Evolutionary conservation across 2,888 invertebrate species (phyloP).

Genomic region (Dromius quadrimaculatus): DNA sequence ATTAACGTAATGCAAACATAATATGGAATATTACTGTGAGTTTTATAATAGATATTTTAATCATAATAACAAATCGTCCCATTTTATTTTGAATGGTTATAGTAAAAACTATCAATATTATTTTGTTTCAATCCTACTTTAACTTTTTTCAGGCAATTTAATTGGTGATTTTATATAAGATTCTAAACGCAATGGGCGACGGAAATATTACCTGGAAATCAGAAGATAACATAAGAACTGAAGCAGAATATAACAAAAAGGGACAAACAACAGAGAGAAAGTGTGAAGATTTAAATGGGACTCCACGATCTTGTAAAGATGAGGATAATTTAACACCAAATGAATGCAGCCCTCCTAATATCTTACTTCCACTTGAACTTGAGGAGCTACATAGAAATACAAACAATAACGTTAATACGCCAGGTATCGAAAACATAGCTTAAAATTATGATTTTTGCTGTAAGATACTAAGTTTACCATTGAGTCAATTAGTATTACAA

Average conservation of each 20-base stretch:
- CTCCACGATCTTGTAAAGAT: background rate
- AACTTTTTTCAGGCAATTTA: too few relatives aligned
- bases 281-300: background rate
- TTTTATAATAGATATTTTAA: too few relatives aligned
- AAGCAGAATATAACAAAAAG: background rate
- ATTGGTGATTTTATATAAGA: too few relatives aligned
- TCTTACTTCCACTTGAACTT: slow-evolving; percentile 4
- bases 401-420: background rate
- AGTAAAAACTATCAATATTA: too few relatives aligned
- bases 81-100: too few relatives aligned
- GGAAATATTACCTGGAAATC: background rate
- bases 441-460: too few relatives aligned
- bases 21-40: slow-evolving; percentile 18
- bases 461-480: too few relatives aligned
- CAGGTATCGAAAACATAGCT: too few relatives aligned
- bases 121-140: background rate
- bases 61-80: too few relatives aligned
- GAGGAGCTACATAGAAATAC: slow-evolving; percentile 13
- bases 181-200: slow-evolving; percentile 7
- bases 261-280: background rate
- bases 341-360: background rate
- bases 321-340: background rate
- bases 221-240: background rate
- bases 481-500: too few relatives aligned
- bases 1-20: slow-evolving; percentile 15